A percentile compares a stretch with the other conserved stretches of the same genome.
Conservation (phyloP, 2,113 vertebrate genomes). For the Talpa occidentalis region DNA sequence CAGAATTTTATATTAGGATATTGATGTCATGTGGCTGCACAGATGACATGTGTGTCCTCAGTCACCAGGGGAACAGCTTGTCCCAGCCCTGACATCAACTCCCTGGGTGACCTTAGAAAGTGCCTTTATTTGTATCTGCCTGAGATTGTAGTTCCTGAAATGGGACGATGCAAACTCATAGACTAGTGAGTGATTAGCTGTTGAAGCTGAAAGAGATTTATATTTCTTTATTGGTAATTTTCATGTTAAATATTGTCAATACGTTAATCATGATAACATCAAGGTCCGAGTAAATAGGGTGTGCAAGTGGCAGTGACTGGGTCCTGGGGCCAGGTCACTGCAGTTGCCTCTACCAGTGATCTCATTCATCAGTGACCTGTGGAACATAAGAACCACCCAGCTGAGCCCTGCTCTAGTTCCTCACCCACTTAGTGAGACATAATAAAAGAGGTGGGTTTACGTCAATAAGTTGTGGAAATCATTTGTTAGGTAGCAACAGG, state of each 20-base stretch:
- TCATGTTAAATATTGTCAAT: not conserved
- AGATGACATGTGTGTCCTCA: not conserved
- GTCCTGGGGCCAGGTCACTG: rapidly evolving
- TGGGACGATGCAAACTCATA: not conserved
- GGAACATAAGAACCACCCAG: rapidly evolving
- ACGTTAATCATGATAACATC: not conserved
- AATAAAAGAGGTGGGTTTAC: not conserved
- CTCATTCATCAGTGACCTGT: rapidly evolving
- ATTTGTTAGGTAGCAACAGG: not conserved
- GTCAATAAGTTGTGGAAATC: not conserved
- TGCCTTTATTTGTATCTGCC: not conserved
- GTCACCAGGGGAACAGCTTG: not conserved
- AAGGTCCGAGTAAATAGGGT: not conserved
- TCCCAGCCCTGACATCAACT: not conserved
- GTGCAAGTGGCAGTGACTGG: not conserved
- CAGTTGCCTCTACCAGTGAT: not conserved
- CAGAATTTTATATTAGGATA: no score
- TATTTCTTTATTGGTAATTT: not conserved
- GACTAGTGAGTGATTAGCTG: not conserved
- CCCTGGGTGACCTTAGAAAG: not conserved
- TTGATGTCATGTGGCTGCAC: not conserved
- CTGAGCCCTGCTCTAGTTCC: not conserved
- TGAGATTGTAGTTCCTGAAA: not conserved
- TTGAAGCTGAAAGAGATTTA: not conserved
- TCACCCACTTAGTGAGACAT: not conserved